Evolutionary conservation across 2,888 invertebrate species (phyloP).

Genomic region (Allophyes oxyacanthae): DNA sequence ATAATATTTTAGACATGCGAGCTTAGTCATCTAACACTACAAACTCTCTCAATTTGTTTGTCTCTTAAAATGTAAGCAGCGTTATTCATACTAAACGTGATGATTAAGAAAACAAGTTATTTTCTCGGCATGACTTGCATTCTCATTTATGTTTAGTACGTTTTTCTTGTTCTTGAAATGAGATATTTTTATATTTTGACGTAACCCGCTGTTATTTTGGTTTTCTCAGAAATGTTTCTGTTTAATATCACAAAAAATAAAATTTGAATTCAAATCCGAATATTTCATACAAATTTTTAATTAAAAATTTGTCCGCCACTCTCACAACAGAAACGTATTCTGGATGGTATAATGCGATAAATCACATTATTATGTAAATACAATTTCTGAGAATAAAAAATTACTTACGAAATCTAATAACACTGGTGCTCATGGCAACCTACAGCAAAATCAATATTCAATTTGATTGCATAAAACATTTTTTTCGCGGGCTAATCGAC

Average conservation of each 20-base stretch:
- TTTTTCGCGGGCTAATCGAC: slow-evolving; percentile 43
- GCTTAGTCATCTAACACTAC: neutral
- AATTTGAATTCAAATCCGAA: slow-evolving; percentile 4
- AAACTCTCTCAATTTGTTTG: neutral
- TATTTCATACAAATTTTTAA: slow-evolving; percentile 5
- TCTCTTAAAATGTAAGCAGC: too few species aligned
- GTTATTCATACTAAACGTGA: too few species aligned
- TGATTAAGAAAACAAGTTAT: too few species aligned
- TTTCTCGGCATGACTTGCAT: too few species aligned
- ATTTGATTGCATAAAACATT: slow-evolving; percentile 44
- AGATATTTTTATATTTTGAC: too few species aligned
- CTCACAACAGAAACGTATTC: neutral
- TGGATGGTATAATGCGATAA: slow-evolving; percentile 9
- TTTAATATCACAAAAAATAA: neutral
- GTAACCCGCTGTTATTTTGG: too few species aligned
- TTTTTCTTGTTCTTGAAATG: neutral
- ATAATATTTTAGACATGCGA: neutral
- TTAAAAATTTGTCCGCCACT: slow-evolving; percentile 12
- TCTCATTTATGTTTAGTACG: neutral
- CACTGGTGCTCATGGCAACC: slow-evolving; percentile 6
- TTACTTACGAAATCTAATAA: slow-evolving; percentile 23
- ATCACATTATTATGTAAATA: slow-evolving; percentile 17
- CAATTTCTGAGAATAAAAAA: slow-evolving; percentile 25
- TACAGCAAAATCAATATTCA: slow-evolving; percentile 42
- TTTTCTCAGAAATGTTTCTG: too few species aligned